Evolutionary conservation across 2,888 invertebrate genomes (phyloP).

Genomic region (Craniophora ligustri): DNA sequence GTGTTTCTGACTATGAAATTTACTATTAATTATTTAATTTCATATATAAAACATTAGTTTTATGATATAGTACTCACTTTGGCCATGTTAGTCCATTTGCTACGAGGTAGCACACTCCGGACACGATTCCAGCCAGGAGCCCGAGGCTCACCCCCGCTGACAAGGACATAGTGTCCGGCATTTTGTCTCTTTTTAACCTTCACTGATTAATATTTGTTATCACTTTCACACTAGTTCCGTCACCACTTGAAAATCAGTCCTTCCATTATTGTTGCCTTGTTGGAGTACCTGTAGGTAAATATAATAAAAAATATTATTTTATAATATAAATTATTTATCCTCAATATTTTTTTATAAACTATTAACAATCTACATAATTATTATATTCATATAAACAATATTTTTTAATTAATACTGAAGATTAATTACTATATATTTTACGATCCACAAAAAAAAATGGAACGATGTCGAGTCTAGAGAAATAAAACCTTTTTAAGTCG

Average conservation of each 20-base stretch:
- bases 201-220: slow-evolving; percentile 17
- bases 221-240: slow-evolving; percentile 22
- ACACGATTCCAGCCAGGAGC: slow-evolving; percentile 91
- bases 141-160: slow-evolving; percentile 90
- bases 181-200: slow-evolving; percentile 54
- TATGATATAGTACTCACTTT: slow-evolving; percentile 80
- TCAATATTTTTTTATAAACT: too few relatives aligned
- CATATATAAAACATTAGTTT: not conserved
- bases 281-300: slow-evolving; percentile 30
- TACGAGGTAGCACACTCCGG: slow-evolving; percentile 91
- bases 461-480: too few relatives aligned
- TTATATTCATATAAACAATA: too few relatives aligned
- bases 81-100: slow-evolving; percentile 86
- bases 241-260: slow-evolving; percentile 15
- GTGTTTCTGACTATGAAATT: too few relatives aligned
- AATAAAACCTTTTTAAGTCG: too few relatives aligned
- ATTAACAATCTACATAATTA: too few relatives aligned
- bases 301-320: too few relatives aligned
- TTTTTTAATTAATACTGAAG: too few relatives aligned
- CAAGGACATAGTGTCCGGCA: slow-evolving; percentile 89
- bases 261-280: slow-evolving; percentile 17
- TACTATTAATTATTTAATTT: too few relatives aligned
- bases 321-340: too few relatives aligned
- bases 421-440: too few relatives aligned
- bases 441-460: too few relatives aligned